Base-by-base conservation (phyloP, 2,113 vertebrate species). In the Rostratula benghalensis region DNA sequence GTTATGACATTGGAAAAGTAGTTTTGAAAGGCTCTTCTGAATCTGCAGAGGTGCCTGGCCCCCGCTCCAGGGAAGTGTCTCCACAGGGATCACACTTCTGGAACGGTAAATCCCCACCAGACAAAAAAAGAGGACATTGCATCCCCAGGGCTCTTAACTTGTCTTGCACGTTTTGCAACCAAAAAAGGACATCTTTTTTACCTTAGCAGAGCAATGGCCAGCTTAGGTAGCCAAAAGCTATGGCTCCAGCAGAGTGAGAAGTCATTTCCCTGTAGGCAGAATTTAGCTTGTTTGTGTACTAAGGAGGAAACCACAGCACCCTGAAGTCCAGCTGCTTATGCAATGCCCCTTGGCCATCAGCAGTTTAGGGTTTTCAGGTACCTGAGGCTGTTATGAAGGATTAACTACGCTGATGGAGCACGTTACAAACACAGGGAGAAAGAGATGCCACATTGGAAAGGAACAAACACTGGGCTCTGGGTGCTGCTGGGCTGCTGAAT, bases 361-460 rank as follows among this genome's bases (percentile, higher is more conserved):
- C 50, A 60, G 50, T 10, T 31, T 35, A 61, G 56, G 41, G 31
- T 78, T 53, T 48, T 46, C 25, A 31, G 13, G 18, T 61, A 27
- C 57, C 33, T 75, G 51, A 70, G 46, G 23, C 51, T 39, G 4
- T 67, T 27, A 15, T 11, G 59, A 20, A 25, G 30, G 12, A n/a
- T 27, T 51, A 84, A 5, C 30, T 51, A 6, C 39, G 46, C 10
- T 10, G 4, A 21, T 3, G 12, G 20, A 35, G 61, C 60, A 13
- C 14, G 10, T 6, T 17, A 20, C 5, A 87, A 77, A 53, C 11
- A 19, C 0, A 27, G 21, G 57, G 31, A 81, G 64, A 65, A 78
- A 93, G 23, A 51, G 27, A 35, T 7, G n/a, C 3, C 0, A 0
- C 21, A 6, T 0, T 11, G n/a, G 41, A 54, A 67, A 63, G 6